Percentiles rank a stretch among this genome's conserved stretches.
These are phyloP conservation scores for Silurus meridionalis DNA, from an alignment of 2,113 vertebrate species.

Conservation along the genomic window DNA sequence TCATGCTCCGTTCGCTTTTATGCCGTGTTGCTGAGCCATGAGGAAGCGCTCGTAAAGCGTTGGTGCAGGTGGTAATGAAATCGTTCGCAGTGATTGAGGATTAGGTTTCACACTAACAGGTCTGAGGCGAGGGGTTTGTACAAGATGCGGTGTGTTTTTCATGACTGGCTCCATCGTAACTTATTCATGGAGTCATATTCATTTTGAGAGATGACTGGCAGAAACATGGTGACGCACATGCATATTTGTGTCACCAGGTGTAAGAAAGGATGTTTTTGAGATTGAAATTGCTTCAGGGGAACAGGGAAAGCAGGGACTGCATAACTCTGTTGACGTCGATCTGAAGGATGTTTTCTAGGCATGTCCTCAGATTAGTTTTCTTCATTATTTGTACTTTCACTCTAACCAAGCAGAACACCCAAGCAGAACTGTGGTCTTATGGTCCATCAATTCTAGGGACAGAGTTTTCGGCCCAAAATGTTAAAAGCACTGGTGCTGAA, in stretches of 20 bases:
- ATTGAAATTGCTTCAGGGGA: not conserved
- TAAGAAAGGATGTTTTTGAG: constrained; percentile 14
- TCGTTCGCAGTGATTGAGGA: constrained; percentile 67
- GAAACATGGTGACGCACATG: not conserved
- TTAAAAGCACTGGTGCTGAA: not conserved
- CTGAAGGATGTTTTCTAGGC: not conserved
- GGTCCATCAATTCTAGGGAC: not conserved
- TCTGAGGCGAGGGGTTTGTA: constrained; percentile 49
- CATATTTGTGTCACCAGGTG: not conserved
- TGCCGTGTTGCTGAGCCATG: constrained; percentile 48
- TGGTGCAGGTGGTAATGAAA: constrained; percentile 62
- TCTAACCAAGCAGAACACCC: not conserved
- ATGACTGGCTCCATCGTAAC: constrained; percentile 46
- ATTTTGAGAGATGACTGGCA: constrained; percentile 21
- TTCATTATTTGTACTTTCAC: not conserved
- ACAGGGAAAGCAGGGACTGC: not conserved
- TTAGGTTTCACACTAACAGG: constrained; percentile 63
- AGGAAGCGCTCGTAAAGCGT: constrained; percentile 57
- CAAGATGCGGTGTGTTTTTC: constrained; percentile 29
- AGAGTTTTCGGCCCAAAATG: not conserved
- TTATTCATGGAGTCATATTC: constrained; percentile 56
- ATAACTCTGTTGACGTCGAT: not conserved
- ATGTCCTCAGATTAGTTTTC: not conserved
- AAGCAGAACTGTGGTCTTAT: not conserved
- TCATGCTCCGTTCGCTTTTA: constrained; percentile 42